These are phyloP conservation scores for Drepana arcuata DNA, from an alignment of 1,140 invertebrate species.

Conservation along the genomic window DNA sequence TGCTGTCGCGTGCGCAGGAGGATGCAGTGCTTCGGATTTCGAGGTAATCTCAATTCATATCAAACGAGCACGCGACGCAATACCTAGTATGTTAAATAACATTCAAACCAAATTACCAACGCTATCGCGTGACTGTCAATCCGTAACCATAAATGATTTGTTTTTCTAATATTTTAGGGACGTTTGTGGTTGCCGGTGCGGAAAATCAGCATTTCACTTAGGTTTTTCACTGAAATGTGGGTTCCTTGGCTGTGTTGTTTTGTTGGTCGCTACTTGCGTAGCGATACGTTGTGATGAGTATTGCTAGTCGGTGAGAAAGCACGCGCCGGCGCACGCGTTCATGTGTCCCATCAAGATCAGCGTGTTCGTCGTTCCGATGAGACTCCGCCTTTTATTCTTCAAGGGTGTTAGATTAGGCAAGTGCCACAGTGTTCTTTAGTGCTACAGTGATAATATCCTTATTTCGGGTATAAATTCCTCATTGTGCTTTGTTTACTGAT, in stretches of 20 bases:
- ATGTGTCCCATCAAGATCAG: slow-evolving; percentile 29
- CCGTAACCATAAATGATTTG: too few species aligned
- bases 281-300: slow-evolving; percentile 1
- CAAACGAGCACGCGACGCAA: slow-evolving; percentile 5
- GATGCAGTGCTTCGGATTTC: slow-evolving; percentile 62
- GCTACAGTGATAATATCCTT: slow-evolving; percentile 13
- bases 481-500: slow-evolving; percentile 14
- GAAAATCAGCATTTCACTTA: slow-evolving; percentile 18
- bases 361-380: slow-evolving; percentile 24
- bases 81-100: neutral
- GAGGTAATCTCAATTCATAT: slow-evolving; percentile 40
- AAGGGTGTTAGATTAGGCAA: slow-evolving; percentile 29
- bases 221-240: too few species aligned
- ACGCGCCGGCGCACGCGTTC: slow-evolving; percentile 20
- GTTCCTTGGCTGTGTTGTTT: too few species aligned
- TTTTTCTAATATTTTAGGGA: too few species aligned
- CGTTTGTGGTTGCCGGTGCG: slow-evolving; percentile 9
- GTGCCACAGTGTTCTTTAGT: too few species aligned
- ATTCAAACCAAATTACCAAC: neutral
- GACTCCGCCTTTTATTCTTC: slow-evolving; percentile 23
- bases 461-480: too few species aligned
- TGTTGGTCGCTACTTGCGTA: neutral
- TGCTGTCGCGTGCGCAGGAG: slow-evolving; percentile 54
- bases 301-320: slow-evolving; percentile 11
- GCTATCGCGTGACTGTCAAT: neutral